Conservation (phyloP, 2,797 vertebrate species). For the Leucoraja ocellata region DNA sequence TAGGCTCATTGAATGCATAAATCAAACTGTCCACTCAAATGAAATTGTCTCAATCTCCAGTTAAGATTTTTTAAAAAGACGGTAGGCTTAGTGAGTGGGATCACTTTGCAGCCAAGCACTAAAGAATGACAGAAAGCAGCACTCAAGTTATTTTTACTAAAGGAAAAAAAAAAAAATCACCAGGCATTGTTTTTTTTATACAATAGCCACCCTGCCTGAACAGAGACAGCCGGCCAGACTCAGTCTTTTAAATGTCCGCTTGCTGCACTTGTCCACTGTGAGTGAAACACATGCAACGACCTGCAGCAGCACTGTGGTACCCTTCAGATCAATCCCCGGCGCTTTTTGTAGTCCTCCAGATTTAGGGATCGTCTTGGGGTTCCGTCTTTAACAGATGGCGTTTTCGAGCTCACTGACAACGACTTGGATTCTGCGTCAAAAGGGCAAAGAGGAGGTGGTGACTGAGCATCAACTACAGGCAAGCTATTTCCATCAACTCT, state of each 20-base stretch:
- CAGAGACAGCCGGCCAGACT: neutral
- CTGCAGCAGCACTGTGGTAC: constrained; percentile 53
- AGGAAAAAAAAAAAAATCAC: constrained; percentile 30
- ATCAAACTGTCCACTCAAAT: constrained; percentile 25
- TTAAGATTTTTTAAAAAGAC: constrained; percentile 7
- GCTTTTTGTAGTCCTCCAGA: constrained; percentile 98
- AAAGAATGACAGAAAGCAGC: constrained; percentile 38
- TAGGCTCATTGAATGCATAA: constrained; percentile 1
- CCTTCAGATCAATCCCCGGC: constrained; percentile 89
- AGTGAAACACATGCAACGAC: constrained; percentile 67
- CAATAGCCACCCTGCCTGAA: constrained; percentile 16
- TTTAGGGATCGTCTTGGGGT: constrained; percentile 91
- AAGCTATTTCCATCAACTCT: no score
- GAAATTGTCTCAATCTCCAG: constrained; percentile 5
- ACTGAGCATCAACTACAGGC: neutral
- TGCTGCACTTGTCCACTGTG: neutral
- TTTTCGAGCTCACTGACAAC: constrained; percentile 87
- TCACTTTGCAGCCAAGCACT: constrained; percentile 33
- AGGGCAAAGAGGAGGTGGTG: constrained; percentile 42
- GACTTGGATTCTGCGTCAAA: constrained; percentile 80
- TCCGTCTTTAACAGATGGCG: constrained; percentile 90
- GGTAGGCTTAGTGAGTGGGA: constrained; percentile 14
- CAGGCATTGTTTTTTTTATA: constrained; percentile 34
- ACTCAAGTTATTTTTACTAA: constrained; percentile 38
- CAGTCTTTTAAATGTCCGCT: neutral